Evolutionary conservation across 1,140 invertebrate species (phyloP), one percentile per base, ranked within the genome.

Genomic region (Tribolium castaneum): DNA sequence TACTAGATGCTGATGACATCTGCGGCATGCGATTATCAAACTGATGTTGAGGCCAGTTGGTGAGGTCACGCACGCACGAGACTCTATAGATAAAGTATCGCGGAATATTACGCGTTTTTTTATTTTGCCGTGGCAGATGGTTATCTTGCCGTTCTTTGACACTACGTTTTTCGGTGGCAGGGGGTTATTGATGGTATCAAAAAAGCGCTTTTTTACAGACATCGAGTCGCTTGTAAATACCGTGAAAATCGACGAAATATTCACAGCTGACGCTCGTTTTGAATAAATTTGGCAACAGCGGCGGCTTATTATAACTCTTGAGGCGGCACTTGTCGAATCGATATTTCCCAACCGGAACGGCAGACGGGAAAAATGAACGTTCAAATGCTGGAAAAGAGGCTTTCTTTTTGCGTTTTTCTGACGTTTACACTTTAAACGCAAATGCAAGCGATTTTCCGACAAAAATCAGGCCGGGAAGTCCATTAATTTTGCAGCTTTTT

Each of bases 201-300:
- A 45, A 45, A 45, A 30, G 25, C 25, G 25, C n/a, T 30, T 4
- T 30, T 30, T 30, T 30, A 6, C 25, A 30, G 25, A n/a, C 39
- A 9, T 45, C 39, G 39, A 9, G 9, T 9, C n/a, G 7, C 39
- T n/a, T 9, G 39, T 45, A 45, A 45, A 45, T 45, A 45, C 39
- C 39, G 10, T 14, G 54, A 59, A 59, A 59, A 59, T 59, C 19
- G 54, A 45, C 54, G 13, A 59, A 59, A 59, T 25, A 59, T 59
- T 59, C 54, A 25, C 54, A 59, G 54, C 54, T 59, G 54, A 59
- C 54, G 54, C 54, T 59, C 54, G 54, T 59, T 59, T 59, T 59
- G 54, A 59, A 59, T 59, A 59, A 59, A 59, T 59, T 59, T 59
- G 54, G 54, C 54, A 59, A 59, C 54, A 22, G 54, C 10, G 54